Conservation (phyloP, 2,888 invertebrate genomes). For the Patella depressa region DNA sequence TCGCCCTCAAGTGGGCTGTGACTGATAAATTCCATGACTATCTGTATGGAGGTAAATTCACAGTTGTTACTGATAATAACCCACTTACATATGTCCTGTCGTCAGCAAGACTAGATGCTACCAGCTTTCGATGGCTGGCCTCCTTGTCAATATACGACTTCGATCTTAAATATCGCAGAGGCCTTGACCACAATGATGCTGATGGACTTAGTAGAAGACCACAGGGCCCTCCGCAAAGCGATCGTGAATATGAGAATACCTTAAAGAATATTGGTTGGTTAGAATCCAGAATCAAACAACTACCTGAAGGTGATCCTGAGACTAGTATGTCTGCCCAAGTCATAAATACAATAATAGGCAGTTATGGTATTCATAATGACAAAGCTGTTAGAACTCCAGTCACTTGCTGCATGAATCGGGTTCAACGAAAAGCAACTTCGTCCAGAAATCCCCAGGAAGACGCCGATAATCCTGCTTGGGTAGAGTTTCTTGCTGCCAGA, state of each 20-base stretch:
- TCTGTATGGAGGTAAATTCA: conserved; percentile 28
- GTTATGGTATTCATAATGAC: background rate
- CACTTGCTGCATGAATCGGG: too few relatives aligned
- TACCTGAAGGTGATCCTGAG: background rate
- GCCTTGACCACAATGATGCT: conserved; percentile 11
- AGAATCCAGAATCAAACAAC: background rate
- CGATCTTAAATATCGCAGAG: conserved; percentile 6
- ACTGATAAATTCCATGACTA: conserved; percentile 31
- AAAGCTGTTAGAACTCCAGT: background rate
- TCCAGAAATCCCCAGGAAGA: too few relatives aligned
- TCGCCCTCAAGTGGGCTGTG: conserved; percentile 35
- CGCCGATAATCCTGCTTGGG: background rate
- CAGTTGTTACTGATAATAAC: conserved; percentile 40
- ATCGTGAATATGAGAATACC: conserved; percentile 3
- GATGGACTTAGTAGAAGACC: background rate
- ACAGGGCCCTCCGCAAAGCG: conserved; percentile 3
- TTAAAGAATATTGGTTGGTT: conserved; percentile 5
- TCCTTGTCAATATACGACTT: conserved; percentile 1
- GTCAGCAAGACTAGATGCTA: background rate
- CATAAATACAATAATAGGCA: background rate
- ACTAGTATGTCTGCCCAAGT: background rate
- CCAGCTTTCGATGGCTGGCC: conserved; percentile 1
- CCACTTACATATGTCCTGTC: conserved; percentile 37
- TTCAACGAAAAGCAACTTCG: too few relatives aligned
- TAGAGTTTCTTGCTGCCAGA: background rate